Evolutionary conservation across 2,888 invertebrate species (phyloP).

Genomic region (Drosophila gaucha): DNA sequence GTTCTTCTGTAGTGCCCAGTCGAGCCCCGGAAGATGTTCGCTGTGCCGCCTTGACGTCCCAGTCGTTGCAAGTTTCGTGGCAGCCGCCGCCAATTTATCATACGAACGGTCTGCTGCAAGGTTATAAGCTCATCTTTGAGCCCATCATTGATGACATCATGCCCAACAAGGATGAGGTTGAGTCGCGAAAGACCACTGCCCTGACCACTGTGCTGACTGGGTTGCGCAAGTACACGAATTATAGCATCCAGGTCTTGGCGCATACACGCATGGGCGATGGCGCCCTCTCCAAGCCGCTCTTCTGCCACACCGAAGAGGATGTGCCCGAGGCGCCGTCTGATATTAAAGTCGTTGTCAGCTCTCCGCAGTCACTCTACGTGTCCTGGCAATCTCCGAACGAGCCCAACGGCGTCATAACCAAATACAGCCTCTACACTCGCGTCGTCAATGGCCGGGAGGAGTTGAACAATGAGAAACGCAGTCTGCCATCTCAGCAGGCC

Average conservation of each 20-base stretch:
- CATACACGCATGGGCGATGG: slow-evolving; percentile 93
- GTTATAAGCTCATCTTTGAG: slow-evolving; percentile 90
- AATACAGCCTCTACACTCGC: slow-evolving; percentile 90
- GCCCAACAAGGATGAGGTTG: slow-evolving; percentile 86
- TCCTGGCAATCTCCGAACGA: slow-evolving; percentile 91
- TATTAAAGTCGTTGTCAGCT: slow-evolving; percentile 91
- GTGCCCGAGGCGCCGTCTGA: slow-evolving; percentile 92
- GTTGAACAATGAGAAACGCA: slow-evolving; percentile 89
- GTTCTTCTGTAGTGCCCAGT: slow-evolving; percentile 88
- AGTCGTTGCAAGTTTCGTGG: slow-evolving; percentile 92
- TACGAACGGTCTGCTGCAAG: slow-evolving; percentile 91
- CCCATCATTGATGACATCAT: slow-evolving; percentile 87
- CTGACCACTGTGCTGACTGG: slow-evolving; percentile 89
- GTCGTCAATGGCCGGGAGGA: slow-evolving; percentile 89
- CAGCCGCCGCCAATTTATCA: slow-evolving; percentile 90
- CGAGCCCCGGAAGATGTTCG: slow-evolving; percentile 91
- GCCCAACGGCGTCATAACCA: slow-evolving; percentile 91
- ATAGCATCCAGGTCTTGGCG: slow-evolving; percentile 92
- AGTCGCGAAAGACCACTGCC: slow-evolving; percentile 88
- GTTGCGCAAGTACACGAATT: slow-evolving; percentile 91
- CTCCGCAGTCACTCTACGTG: slow-evolving; percentile 90
- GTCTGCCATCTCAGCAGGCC: slow-evolving; percentile 87
- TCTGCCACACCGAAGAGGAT: slow-evolving; percentile 92
- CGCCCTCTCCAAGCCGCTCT: slow-evolving; percentile 88
- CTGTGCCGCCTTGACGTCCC: slow-evolving; percentile 90